Conservation (phyloP, 2,797 vertebrate species). For the Chrysocyon brachyurus region DNA sequence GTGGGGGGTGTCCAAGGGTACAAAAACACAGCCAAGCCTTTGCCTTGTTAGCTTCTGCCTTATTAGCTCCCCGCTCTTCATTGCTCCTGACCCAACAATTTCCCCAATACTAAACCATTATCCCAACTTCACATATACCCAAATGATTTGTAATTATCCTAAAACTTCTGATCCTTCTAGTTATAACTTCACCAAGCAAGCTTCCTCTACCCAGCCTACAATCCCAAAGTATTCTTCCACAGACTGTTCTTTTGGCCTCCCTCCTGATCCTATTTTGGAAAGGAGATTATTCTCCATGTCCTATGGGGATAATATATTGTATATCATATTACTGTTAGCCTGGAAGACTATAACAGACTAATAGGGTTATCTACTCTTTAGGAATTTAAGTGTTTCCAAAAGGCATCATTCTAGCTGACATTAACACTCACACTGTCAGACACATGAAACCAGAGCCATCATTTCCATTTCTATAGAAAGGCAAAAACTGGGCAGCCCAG, state of each 20-base stretch:
- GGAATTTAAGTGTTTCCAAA: constrained; percentile 54
- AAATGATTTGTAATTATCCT: background rate
- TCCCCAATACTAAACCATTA: background rate
- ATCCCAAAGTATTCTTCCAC: background rate
- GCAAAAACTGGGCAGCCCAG: background rate
- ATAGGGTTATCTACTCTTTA: constrained; percentile 62
- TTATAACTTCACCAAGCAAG: background rate
- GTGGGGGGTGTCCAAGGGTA: fast-evolving
- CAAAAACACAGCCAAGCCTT: background rate
- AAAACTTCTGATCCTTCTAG: background rate
- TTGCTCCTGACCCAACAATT: background rate
- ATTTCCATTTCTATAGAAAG: background rate
- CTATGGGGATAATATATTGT: constrained; percentile 59
- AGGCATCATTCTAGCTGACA: background rate
- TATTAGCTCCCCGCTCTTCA: background rate
- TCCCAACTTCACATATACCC: background rate
- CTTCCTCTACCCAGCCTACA: background rate
- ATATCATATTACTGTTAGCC: constrained; percentile 68
- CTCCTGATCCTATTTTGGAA: constrained; percentile 72
- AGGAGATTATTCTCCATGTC: constrained; percentile 65
- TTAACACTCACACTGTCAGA: background rate
- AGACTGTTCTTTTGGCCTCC: background rate
- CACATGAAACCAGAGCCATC: background rate
- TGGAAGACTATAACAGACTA: constrained; percentile 51
- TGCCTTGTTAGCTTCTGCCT: background rate